phyloP scores from a whole-genome alignment of 2,888 invertebrate genomes.

The Aleiodes alternator region DNA sequence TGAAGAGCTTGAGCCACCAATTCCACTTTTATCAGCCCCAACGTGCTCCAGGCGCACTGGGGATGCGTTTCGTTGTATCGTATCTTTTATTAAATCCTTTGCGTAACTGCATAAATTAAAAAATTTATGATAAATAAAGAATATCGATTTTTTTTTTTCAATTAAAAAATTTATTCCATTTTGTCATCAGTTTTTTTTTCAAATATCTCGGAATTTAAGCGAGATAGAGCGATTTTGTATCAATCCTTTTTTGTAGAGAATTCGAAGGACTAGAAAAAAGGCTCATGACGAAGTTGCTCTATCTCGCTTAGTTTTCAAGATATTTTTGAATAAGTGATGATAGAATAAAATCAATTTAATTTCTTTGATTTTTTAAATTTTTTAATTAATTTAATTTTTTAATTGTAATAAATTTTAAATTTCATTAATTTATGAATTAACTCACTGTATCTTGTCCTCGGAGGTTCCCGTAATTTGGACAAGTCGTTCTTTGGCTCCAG shows the following conservation, averaged over 20 bases:
- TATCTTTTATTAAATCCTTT: slow-evolving; percentile 95
- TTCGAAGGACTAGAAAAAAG: too few relatives aligned
- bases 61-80: slow-evolving; percentile 95
- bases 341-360: too few relatives aligned
- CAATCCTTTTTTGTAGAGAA: too few relatives aligned
- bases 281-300: too few relatives aligned
- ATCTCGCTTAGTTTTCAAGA: too few relatives aligned
- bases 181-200: slow-evolving; percentile 2
- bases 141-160: neutral
- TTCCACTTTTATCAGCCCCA: slow-evolving; percentile 77
- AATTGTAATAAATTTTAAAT: too few relatives aligned
- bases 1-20: slow-evolving; percentile 85
- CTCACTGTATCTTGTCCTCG: slow-evolving; percentile 94
- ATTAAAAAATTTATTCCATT: neutral
- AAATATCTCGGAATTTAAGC: too few relatives aligned
- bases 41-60: slow-evolving; percentile 85
- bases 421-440: slow-evolving; percentile 57
- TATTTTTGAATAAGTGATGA: too few relatives aligned
- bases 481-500: slow-evolving; percentile 95
- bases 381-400: too few relatives aligned
- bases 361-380: too few relatives aligned
- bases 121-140: slow-evolving; percentile 7
- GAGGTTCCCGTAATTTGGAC: slow-evolving; percentile 96
- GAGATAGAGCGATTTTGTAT: too few relatives aligned
- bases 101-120: slow-evolving; percentile 82